Conservation (phyloP, 2,797 vertebrate species). For the Fistularia commersonii region DNA sequence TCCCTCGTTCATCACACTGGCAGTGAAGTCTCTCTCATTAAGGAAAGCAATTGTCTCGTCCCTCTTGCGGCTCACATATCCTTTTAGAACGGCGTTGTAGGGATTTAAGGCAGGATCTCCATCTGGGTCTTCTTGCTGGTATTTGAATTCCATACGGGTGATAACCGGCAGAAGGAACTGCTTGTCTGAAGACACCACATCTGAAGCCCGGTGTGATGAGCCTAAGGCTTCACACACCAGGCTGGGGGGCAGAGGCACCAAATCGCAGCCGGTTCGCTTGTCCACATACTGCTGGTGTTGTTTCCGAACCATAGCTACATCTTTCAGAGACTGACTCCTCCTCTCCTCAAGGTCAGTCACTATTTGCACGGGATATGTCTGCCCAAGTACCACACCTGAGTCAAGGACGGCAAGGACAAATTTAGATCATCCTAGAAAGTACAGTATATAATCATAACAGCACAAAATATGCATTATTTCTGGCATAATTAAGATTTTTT, state of each 20-base stretch:
- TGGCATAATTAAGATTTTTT: neutral
- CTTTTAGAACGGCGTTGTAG: slow-evolving; percentile 69
- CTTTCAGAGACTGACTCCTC: slow-evolving; percentile 64
- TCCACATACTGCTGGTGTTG: slow-evolving; percentile 65
- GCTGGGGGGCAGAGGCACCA: slow-evolving; percentile 65
- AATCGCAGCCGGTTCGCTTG: slow-evolving; percentile 65
- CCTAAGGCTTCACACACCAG: slow-evolving; percentile 61
- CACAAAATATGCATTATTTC: neutral
- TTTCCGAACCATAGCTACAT: slow-evolving; percentile 61
- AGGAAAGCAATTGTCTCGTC: slow-evolving; percentile 73
- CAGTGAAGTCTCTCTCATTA: slow-evolving; percentile 73
- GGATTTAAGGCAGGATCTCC: slow-evolving; percentile 63
- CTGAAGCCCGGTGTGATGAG: slow-evolving; percentile 19
- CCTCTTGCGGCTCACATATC: slow-evolving; percentile 71
- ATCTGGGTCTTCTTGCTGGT: slow-evolving; percentile 61
- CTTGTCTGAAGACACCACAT: slow-evolving; percentile 22
- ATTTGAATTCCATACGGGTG: slow-evolving; percentile 74
- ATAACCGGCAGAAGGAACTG: slow-evolving; percentile 71
- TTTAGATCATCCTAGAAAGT: neutral
- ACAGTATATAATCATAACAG: neutral
- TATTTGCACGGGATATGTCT: slow-evolving; percentile 63
- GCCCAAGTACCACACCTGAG: slow-evolving; percentile 63
- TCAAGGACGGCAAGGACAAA: neutral
- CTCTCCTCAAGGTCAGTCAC: slow-evolving; percentile 64
- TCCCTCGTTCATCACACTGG: slow-evolving; percentile 67